Evolutionary conservation across 1,140 invertebrate genomes (phyloP), one percentile per base, ranked within the genome.

Genomic region (Panagrolaimus sp.): DNA sequence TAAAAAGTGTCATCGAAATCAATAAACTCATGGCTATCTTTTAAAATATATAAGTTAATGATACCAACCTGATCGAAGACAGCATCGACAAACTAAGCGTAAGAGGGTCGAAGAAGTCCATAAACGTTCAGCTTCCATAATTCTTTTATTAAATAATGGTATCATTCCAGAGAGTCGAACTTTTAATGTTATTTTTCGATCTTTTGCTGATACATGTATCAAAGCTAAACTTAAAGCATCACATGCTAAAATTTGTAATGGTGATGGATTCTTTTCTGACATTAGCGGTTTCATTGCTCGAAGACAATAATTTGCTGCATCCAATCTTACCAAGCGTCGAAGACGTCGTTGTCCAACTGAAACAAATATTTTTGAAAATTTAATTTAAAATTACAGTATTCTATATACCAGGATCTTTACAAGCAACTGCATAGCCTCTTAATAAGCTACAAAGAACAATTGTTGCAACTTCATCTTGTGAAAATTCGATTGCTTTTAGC

Each of bases 41-140:
- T 38, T 25, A 20, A 9, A 42, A 38, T 4, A 38, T 7, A 38
- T 38, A 38, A 38, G 2, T 38, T 38, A 68, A 77, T 72, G 68
- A n/a, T n/a, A n/a, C n/a, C n/a, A n/a, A 78, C 76, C 77, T 16
- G 72, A 78, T 66, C 65, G 66, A 1, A 80, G 42, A 27, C 16
- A 38, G 27, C 51, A 57, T 31, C 46, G 64, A 38, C 65, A 69
- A 20, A 70, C 66, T 14, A 74, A 68, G 8, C 57, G 45, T 9
- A 74, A 45, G 8, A 74, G 64, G 1, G 45, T 45, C 8, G 66
- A 20, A 20, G 73, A 74, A 71, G 45, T 63, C 5, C 20, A 63
- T 23, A 71, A 13, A 16, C 63, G 25, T 31, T 77, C 73, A 27
- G 53, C 70, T 45, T 72, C 68, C 42, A 75, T 25, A 31, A 78